phyloP scores from a whole-genome alignment of 1,140 invertebrate species.

The Nasonia longicornis region DNA sequence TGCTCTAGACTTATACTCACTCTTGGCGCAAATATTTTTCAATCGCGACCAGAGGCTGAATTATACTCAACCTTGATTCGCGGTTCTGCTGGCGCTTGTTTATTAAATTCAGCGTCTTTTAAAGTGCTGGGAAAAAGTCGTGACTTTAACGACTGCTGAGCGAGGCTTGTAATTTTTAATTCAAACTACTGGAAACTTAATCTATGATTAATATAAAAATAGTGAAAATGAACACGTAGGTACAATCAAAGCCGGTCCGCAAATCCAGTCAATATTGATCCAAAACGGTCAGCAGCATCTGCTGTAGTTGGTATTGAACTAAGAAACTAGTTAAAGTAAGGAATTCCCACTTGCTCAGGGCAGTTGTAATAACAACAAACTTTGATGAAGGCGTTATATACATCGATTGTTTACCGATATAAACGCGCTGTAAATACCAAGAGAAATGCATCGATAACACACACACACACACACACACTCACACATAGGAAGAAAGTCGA shows the following conservation, averaged over 20 bases:
- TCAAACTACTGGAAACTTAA: too few species aligned
- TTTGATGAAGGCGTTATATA: neutral
- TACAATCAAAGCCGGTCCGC: too few species aligned
- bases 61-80: neutral
- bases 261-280: neutral
- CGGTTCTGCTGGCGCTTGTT: neutral
- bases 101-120: neutral
- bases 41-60: neutral
- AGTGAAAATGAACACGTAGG: too few species aligned
- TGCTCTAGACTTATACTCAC: neutral
- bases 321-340: slow-evolving; percentile 1
- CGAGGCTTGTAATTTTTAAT: neutral
- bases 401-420: neutral
- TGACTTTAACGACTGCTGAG: neutral
- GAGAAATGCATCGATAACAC: neutral
- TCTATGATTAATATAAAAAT: too few species aligned
- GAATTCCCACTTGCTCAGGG: neutral
- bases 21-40: neutral
- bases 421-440: neutral
- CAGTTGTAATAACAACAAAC: neutral
- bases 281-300: neutral
- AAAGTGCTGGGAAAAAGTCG: neutral
- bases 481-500: too few species aligned
- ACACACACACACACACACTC: too few species aligned
- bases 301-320: neutral